Evolutionary conservation across 2,888 invertebrate species (phyloP), one percentile per base, ranked within the genome.

Genomic region (Halictus ligatus): DNA sequence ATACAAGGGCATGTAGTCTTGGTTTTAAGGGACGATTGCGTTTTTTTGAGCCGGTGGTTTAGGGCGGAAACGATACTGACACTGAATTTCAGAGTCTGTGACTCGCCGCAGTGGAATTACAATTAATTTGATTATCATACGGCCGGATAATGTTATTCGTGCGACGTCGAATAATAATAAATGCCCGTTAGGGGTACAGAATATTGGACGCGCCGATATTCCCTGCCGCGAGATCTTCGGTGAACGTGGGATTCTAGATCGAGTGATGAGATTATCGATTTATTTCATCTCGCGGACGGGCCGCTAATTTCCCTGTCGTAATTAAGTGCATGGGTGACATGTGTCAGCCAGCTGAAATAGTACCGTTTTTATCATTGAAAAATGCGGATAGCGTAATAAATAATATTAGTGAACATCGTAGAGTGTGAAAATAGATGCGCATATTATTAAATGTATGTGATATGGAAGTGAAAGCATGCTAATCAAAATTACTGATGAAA

Each of bases 51-150:
- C 12, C n/a, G 5, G 67, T 21, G 48, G 15, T 48, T n/a, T 48
- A 25, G 48, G 35, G 48, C 40, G 40, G 54, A 15, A 71, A 54
- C 74, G 58, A n/a, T 21, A 71, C n/a, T 15, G 60, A 69, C 54
- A 43, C 25, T 35, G 15, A 58, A 48, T 46, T 60, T 29, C 78
- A 5, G 15, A 10, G 15, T 7, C n/a, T 43, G 69, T 50, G 25
- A 48, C 35, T 78, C 60, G 50, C 60, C 69, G 50, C 60, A 35
- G 46, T 71, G 84, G 78, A 83, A 84, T 83, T 71, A 71, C 75
- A 78, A 83, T 75, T 72, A 78, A 46, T 69, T 54, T 25, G 21
- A 40, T 75, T 46, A 46, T 15, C 50, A 6, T 67, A n/a, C 64
- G 43, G n/a, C 2, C 43, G 18, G 29, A 7, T 25, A 50, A n/a